These are phyloP conservation scores for Hesperia comma DNA, from an alignment of 2,888 invertebrate genomes.

Conservation along the genomic window DNA sequence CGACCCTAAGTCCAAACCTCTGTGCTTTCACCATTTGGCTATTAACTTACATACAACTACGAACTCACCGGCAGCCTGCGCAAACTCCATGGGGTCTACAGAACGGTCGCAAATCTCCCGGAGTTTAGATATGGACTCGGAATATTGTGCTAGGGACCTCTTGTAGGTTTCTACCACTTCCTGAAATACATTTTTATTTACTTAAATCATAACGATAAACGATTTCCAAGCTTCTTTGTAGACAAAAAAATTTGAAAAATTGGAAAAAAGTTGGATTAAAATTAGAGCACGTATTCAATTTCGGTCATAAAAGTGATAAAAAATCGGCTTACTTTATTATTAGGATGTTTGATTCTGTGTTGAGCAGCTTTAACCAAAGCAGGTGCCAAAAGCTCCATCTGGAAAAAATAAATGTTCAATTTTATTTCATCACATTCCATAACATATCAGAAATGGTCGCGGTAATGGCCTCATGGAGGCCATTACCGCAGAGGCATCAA, in stretches of 20 bases:
- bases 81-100: constrained; percentile 97
- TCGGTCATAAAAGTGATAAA: background rate
- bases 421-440: too few relatives aligned
- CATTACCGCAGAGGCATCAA: too few relatives aligned
- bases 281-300: too few relatives aligned
- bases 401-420: constrained; percentile 39
- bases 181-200: constrained; percentile 45
- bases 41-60: background rate
- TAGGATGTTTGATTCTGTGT: constrained; percentile 57
- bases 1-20: too few relatives aligned
- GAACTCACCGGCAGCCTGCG: constrained; percentile 91
- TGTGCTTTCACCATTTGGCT: too few relatives aligned
- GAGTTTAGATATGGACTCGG: constrained; percentile 93
- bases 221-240: too few relatives aligned
- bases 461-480: too few relatives aligned
- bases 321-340: constrained; percentile 55
- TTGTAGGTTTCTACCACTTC: constrained; percentile 95
- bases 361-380: constrained; percentile 70
- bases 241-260: too few relatives aligned
- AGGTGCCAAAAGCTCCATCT: constrained; percentile 72
- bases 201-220: too few relatives aligned
- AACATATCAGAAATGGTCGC: too few relatives aligned
- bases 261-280: too few relatives aligned
- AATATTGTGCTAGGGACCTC: constrained; percentile 89
- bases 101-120: constrained; percentile 97